Evolutionary conservation across 2,888 invertebrate genomes (phyloP).

Genomic region (Drosophila picticornis): DNA sequence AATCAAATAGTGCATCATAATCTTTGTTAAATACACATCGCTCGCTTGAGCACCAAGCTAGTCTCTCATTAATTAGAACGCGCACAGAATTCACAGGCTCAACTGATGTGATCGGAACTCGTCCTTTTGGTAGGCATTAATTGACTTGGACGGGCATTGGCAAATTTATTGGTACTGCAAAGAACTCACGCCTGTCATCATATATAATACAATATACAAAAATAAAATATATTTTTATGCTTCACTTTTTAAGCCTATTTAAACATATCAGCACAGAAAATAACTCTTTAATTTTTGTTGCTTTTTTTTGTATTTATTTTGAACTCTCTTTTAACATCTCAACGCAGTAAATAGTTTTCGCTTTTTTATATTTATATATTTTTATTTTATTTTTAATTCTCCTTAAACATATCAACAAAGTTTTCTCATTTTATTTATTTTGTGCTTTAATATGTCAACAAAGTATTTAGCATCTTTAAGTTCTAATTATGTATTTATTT

Average conservation of each 20-base stretch:
- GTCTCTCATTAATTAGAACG: background rate
- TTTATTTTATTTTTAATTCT: background rate
- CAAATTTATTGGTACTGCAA: background rate
- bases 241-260: background rate
- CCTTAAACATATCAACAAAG: too few species aligned
- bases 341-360: background rate
- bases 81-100: background rate
- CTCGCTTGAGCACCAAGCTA: background rate
- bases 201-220: background rate
- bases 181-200: background rate
- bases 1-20: background rate
- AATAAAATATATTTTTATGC: background rate
- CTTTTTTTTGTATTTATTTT: background rate
- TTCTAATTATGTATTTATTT: too few species aligned
- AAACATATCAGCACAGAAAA: background rate
- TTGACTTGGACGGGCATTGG: background rate
- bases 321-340: background rate
- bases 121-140: background rate
- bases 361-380: background rate
- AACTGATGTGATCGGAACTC: background rate
- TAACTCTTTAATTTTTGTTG: background rate
- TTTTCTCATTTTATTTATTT: too few species aligned
- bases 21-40: background rate
- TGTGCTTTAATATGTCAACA: too few species aligned
- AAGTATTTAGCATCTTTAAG: accelerated